Evolutionary conservation across 2,797 vertebrate species (phyloP).

Genomic region (Lepus oiostolus): DNA sequence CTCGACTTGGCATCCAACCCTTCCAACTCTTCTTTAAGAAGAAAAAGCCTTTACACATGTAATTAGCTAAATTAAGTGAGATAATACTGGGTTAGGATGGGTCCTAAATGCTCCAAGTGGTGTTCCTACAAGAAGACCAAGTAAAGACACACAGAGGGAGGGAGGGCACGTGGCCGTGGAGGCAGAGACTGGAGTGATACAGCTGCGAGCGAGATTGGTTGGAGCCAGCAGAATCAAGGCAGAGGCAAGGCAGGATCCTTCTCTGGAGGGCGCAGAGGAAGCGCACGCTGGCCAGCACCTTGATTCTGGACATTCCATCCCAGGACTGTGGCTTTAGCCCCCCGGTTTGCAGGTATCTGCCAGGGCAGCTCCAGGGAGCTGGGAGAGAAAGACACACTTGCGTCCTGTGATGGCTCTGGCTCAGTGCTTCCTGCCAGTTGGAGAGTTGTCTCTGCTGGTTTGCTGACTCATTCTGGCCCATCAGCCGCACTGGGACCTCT

Average conservation of each 20-base stretch:
- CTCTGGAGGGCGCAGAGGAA: background rate
- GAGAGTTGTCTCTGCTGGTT: background rate
- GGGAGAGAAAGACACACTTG: no score
- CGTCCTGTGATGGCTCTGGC: background rate
- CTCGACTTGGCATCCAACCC: no score
- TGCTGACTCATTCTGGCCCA: background rate
- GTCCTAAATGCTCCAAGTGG: background rate
- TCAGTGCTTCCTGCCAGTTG: background rate
- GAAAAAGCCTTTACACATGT: background rate
- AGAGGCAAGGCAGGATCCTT: background rate
- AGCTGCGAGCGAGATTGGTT: no score
- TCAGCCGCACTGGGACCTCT: background rate
- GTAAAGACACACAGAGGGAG: background rate
- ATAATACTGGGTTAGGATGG: background rate
- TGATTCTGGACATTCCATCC: background rate
- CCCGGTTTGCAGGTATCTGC: background rate
- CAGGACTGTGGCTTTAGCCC: background rate
- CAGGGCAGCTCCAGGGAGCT: background rate
- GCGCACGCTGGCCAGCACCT: background rate
- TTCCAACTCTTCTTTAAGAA: no score
- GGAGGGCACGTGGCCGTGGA: fast-evolving
- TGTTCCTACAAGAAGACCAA: background rate
- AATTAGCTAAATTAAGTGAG: background rate
- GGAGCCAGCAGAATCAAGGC: background rate
- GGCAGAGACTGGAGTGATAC: background rate